Evolutionary conservation across 2,797 vertebrate genomes (phyloP), one percentile per base, ranked within the genome.

Genomic region (Kryptopterus vitreolus): DNA sequence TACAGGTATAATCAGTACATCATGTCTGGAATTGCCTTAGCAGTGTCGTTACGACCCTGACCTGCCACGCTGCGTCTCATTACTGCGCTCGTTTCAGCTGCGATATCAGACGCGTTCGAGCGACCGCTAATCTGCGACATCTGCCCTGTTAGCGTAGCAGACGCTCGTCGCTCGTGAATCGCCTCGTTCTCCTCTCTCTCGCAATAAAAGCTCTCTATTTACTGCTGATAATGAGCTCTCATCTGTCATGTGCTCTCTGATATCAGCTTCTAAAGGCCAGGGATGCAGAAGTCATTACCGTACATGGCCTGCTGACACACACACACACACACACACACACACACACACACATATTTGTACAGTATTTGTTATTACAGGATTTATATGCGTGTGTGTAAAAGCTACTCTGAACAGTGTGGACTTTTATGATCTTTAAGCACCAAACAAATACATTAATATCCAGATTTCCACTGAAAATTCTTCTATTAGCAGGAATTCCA

Each of bases 31-130:
- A 68, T 46, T 68, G 65, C 43, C 38, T 68, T 43, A 68, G n/a
- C 38, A 6, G 22, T 26, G 38, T 68, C 35, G 26, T 46, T 72
- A 52, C 1, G 52, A 52, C 89, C 89, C 89, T 92, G 90, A 93
- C 91, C 92, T 89, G 88, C 87, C 65, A 85, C 89, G 88, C 88
- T 86, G 89, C 82, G 85, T 88, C 89, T 92, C 91, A 92, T 94
- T 93, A 93, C 89, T 88, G 89, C 87, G 83, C 89, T 93, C 91
- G 91, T 93, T 92, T 92, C 87, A 71, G 82, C 88, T 89, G 89
- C 86, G 90, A 89, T 93, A 92, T 92, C 89, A 90, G 91, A 91
- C 92, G n/a, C 38, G 3, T 4, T 68, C 38, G n/a, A 26, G 38
- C 6, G 15, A 13, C 12, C n/a, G n/a, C n/a, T 68, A 68, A 68